Conservation (phyloP, 2,113 vertebrate genomes). For the Pelecanus crispus region DNA sequence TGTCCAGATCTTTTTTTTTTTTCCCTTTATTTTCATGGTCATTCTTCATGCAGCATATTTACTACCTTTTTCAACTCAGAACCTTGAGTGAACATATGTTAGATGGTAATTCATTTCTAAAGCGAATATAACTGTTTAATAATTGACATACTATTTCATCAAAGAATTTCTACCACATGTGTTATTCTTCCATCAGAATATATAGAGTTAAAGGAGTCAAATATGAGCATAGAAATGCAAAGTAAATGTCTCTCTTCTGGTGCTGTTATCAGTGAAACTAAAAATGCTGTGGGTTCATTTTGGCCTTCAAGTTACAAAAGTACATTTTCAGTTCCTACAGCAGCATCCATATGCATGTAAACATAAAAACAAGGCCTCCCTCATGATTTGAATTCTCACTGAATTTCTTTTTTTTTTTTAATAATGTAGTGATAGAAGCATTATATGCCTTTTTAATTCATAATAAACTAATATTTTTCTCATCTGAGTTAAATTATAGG, state of each 20-base stretch:
- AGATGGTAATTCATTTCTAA: not conserved
- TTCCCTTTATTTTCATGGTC: not conserved
- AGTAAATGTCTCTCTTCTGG: not conserved
- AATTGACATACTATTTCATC: not conserved
- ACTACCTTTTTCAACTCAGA: not conserved
- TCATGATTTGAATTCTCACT: not conserved
- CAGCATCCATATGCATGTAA: not conserved
- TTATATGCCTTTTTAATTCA: not conserved
- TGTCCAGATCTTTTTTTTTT: conserved; percentile 21
- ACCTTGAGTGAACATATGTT: not conserved
- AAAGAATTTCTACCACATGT: not conserved
- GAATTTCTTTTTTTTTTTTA: not conserved
- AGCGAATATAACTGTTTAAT: not conserved
- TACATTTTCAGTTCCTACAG: not conserved
- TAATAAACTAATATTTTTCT: not conserved
- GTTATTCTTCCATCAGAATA: not conserved
- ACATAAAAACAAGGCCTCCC: not conserved
- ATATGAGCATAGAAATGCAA: not conserved
- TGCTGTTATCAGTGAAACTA: not conserved
- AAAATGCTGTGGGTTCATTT: not conserved
- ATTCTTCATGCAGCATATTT: not conserved
- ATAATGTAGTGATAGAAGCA: not conserved
- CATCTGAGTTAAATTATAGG: not conserved
- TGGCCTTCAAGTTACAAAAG: not conserved
- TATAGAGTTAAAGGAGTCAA: not conserved